A percentile compares a stretch with the other conserved stretches of the same genome.
phyloP scores from a whole-genome alignment of 2,797 vertebrate genomes.

The Propithecus perrieri region DNA sequence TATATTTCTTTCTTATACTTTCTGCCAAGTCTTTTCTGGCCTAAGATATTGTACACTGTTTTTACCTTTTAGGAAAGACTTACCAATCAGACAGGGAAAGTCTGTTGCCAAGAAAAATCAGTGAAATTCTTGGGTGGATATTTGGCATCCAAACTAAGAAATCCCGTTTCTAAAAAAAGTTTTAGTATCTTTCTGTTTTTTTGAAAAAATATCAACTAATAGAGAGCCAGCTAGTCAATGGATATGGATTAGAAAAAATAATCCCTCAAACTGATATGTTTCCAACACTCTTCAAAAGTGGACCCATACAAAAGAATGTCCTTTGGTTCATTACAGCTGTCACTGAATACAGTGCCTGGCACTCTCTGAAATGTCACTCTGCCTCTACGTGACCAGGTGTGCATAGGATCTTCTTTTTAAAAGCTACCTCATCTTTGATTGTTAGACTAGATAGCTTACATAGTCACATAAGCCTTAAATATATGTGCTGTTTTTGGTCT shows the following conservation, averaged over 20 bases:
- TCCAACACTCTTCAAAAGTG: constrained; percentile 48
- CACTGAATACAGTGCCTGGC: neutral
- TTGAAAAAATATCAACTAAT: constrained; percentile 1
- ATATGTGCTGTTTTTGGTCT: neutral
- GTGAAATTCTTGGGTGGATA: constrained; percentile 70
- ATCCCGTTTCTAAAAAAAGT: neutral
- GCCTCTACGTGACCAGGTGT: neutral
- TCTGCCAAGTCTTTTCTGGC: constrained; percentile 72
- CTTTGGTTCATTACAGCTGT: constrained; percentile 23
- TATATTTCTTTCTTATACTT: constrained; percentile 60
- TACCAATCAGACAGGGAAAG: constrained; percentile 59
- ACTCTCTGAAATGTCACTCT: constrained; percentile 33
- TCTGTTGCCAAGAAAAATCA: constrained; percentile 68
- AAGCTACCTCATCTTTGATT: neutral
- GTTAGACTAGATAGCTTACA: neutral
- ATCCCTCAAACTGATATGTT: neutral
- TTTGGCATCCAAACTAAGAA: constrained; percentile 57
- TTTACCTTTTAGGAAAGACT: constrained; percentile 75
- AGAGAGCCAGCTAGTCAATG: constrained; percentile 42
- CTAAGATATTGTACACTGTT: constrained; percentile 60
- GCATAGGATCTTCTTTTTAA: neutral
- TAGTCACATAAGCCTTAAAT: neutral
- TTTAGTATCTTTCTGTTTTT: constrained; percentile 32
- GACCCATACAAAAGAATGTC: neutral
- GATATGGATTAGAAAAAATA: constrained; percentile 43